phyloP scores from a whole-genome alignment of 2,113 vertebrate species.

The Apaloderma vittatum region DNA sequence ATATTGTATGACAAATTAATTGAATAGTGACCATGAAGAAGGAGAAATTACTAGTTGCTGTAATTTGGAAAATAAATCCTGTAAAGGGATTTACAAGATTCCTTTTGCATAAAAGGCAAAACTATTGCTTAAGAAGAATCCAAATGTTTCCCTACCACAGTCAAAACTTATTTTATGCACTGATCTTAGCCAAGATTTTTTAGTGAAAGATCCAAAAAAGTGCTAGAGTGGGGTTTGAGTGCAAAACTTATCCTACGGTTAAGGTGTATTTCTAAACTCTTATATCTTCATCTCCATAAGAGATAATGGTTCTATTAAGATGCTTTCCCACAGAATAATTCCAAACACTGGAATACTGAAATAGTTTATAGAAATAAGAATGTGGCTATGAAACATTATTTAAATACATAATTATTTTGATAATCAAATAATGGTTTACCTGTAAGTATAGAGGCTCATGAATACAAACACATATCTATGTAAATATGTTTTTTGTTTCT shows the following conservation, averaged over 20 bases:
- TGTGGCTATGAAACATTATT: background rate
- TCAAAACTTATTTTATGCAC: background rate
- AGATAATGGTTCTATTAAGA: background rate
- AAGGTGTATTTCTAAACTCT: background rate
- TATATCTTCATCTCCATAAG: background rate
- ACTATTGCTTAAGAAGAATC: background rate
- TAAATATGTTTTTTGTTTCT: accelerated
- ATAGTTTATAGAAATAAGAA: background rate
- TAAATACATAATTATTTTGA: background rate
- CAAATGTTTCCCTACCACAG: background rate
- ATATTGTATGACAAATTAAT: background rate
- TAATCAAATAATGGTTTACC: background rate
- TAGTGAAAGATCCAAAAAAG: background rate
- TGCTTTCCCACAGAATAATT: background rate
- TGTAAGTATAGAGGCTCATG: background rate
- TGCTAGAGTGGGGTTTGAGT: background rate
- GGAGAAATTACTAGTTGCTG: background rate
- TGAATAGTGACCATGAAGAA: background rate
- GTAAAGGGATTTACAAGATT: background rate
- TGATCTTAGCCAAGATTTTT: background rate
- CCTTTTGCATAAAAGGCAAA: background rate
- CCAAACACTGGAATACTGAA: background rate
- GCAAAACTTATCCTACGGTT: background rate
- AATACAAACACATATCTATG: background rate
- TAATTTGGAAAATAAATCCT: background rate